These are phyloP conservation scores for Diabrotica undecimpunctata DNA, from an alignment of 1,140 invertebrate genomes.

Conservation along the genomic window DNA sequence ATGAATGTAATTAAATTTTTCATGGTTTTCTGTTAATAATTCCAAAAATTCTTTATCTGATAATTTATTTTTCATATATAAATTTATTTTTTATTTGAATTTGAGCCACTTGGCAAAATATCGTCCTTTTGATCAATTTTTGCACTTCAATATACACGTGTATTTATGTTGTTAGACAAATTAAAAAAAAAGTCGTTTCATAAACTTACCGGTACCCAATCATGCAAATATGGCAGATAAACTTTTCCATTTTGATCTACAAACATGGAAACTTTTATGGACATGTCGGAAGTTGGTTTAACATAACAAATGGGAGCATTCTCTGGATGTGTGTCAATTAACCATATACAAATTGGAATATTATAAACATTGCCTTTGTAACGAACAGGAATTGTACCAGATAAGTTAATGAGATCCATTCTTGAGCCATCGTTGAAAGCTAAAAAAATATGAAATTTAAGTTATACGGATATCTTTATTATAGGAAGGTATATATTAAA, in stretches of 20 bases:
- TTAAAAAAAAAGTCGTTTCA: neutral
- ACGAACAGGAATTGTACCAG: constrained; percentile 88
- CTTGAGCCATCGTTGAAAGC: constrained; percentile 87
- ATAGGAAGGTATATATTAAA: neutral
- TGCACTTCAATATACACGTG: too few species aligned
- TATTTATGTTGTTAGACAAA: neutral
- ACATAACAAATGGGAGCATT: constrained; percentile 98
- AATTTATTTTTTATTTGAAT: too few species aligned
- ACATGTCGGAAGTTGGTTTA: constrained; percentile 92
- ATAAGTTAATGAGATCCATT: constrained; percentile 79
- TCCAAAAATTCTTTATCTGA: too few species aligned
- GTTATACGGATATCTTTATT: constrained; percentile 33
- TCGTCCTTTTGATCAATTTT: too few species aligned
- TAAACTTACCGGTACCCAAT: constrained; percentile 81
- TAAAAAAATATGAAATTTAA: constrained; percentile 49
- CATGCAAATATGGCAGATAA: constrained; percentile 93
- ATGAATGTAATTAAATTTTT: too few species aligned
- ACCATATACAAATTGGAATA: constrained; percentile 94
- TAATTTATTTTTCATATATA: too few species aligned
- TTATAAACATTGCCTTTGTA: constrained; percentile 92
- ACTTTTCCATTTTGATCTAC: constrained; percentile 96
- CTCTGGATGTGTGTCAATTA: constrained; percentile 95
- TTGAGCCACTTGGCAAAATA: too few species aligned
- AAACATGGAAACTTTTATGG: constrained; percentile 88
- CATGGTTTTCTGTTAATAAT: too few species aligned